Evolutionary conservation across 2,888 invertebrate species (phyloP), one percentile per base, ranked within the genome.

Genomic region (Eledone cirrhosa): DNA sequence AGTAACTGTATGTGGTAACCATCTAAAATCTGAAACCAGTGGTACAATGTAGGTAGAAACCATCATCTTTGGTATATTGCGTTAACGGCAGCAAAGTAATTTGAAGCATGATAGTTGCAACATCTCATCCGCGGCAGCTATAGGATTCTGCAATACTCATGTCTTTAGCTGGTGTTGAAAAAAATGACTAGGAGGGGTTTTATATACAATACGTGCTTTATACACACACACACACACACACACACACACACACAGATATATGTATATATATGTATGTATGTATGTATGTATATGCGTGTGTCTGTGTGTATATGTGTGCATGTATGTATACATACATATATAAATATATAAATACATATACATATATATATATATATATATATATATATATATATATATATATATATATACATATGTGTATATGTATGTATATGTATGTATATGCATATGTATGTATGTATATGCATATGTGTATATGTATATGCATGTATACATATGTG

Each of bases 201-300:
- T 19, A 5, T 22, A 53, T 22, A 53, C 2, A 22, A 19, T 22
- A 53, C 53, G 3, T n/a, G 3, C 22, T 27, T 24, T n/a, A 63
- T 27, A 63, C 63, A 63, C 63, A 63, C 63, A 63, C 63, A 63
- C n/a, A 63, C n/a, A 63, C 63, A 63, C n/a, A 63, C n/a, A 63
- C n/a, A 63, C n/a, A 63, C n/a, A 63, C n/a, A 63, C n/a, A 63
- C n/a, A 63, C n/a, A 63, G 2, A 63, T 22, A 63, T 8, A 63
- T 22, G 22, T 22, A 63, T 22, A 13, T 63, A 22, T 2, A 22
- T 11, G 11, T 1, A 24, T 22, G 27, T 22, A 4, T 13, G n/a
- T 8, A 4, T 59, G n/a, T 4, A 4, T 2, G n/a, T n/a, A 59
- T 11, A 59, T 11, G 4, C 11, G n/a, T 11, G 11, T n/a, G n/a